phyloP scores from a whole-genome alignment of 2,888 invertebrate genomes.

The Metacarcinus magister region DNA sequence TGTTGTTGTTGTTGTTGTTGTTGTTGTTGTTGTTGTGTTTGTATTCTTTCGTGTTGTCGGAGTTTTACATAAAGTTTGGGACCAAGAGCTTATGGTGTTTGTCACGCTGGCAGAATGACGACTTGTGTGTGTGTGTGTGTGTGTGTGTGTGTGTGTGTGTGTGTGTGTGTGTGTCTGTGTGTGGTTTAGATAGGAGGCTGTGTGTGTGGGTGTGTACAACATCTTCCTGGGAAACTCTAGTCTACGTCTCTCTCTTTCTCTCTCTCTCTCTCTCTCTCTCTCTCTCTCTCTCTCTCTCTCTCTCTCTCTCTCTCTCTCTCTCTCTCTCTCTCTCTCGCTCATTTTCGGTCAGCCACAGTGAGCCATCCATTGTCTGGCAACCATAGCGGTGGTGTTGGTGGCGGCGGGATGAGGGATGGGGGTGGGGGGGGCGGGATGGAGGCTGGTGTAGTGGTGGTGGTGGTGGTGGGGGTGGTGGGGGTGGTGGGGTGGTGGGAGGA shows the following conservation, averaged over 20 bases:
- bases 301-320: not conserved
- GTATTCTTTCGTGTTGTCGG: not conserved
- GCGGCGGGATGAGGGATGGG: slow-evolving; percentile 32
- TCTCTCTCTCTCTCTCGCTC: not conserved
- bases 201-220: not conserved
- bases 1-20: not conserved
- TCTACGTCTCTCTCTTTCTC: slow-evolving; percentile 50
- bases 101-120: not conserved
- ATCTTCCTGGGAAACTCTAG: not conserved
- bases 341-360: slow-evolving; percentile 31
- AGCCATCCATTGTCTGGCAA: slow-evolving; percentile 28
- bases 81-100: not conserved
- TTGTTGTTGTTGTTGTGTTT: not conserved
- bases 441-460: not conserved
- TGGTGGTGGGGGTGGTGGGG: not conserved
- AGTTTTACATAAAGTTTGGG: not conserved
- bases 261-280: slow-evolving; percentile 54
- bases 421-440: not conserved
- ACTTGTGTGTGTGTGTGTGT: not conserved
- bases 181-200: not conserved
- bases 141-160: slow-evolving; percentile 2
- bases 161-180: not conserved
- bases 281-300: slow-evolving; percentile 51
- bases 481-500: no score
- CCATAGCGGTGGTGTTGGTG: slow-evolving; percentile 34